Conservation (phyloP, 2,113 vertebrate genomes). For the Lasiurus cinereus region DNA sequence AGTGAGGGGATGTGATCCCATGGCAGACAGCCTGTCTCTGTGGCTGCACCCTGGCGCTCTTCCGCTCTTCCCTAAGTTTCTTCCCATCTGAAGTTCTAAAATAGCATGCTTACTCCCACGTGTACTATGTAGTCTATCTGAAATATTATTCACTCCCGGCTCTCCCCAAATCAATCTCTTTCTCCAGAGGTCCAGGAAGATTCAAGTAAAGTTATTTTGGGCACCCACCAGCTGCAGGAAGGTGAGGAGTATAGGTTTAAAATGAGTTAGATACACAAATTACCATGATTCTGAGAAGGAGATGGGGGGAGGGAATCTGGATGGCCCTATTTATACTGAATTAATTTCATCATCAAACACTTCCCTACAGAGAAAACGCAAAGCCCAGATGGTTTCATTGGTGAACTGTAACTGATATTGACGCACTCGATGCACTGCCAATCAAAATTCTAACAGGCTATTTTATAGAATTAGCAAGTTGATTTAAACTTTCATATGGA, state of each 20-base stretch:
- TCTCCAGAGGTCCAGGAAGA: slow-evolving; percentile 31
- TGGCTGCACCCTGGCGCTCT: background rate
- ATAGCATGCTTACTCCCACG: background rate
- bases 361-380: background rate
- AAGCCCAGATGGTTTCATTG: background rate
- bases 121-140: background rate
- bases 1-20: background rate
- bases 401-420: background rate
- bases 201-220: slow-evolving; percentile 1
- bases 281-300: background rate
- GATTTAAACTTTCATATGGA: background rate
- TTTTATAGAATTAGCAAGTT: background rate
- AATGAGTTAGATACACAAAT: background rate
- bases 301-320: background rate
- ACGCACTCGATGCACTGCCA: background rate
- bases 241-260: background rate
- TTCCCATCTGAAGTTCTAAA: slow-evolving; percentile 32
- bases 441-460: background rate
- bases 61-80: background rate
- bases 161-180: background rate
- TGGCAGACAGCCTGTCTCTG: background rate
- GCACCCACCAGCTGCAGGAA: background rate
- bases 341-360: background rate
- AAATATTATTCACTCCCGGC: background rate
- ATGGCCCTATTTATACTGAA: background rate